Evolutionary conservation across 2,888 invertebrate species (phyloP), one percentile per base, ranked within the genome.

Genomic region (Synanthedon andrenaeformis): DNA sequence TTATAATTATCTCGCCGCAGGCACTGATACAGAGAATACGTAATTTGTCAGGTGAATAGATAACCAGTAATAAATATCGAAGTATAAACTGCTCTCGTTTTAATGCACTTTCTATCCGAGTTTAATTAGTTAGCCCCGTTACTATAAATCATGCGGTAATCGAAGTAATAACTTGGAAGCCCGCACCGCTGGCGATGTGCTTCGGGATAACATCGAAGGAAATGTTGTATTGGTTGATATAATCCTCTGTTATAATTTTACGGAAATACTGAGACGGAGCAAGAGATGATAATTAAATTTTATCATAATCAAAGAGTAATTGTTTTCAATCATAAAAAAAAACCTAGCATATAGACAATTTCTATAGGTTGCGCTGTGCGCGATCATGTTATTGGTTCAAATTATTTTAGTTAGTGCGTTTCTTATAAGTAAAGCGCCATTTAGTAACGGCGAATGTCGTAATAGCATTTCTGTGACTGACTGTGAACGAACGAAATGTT

Each of bases 121-220:
- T 60, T 61, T 70, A 68, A 68, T 71, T 65, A 67, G 58, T 64
- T 58, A 55, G 55, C 61, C 58, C 55, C 57, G 62, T 63, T 62
- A 58, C 57, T 55, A 65, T 70, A 67, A 67, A 70, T 67, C 65
- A 64, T 61, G 53, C 54, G 49, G 58, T 64, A 64, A 69, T 64
- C 62, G 63, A 66, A 62, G 62, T 61, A 55, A 64, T 63, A 64
- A 63, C 56, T 49, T 45, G 13, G 45, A 14, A 45, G 45, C 45
- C 45, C 45, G 45, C n/a, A 60, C 61, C 57, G 53, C 48, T 42
- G 54, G 54, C 57, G 52, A 52, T 51, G 55, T 52, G 57, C 48
- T 55, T 45, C 14, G 45, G 45, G 14, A 45, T 14, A 45, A 45
- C n/a, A 45, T 35, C 35, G 35, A 35, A 35, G 35, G 35, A 35